Evolutionary conservation across 2,888 invertebrate species (phyloP).

Genomic region (Adela reaumurella): DNA sequence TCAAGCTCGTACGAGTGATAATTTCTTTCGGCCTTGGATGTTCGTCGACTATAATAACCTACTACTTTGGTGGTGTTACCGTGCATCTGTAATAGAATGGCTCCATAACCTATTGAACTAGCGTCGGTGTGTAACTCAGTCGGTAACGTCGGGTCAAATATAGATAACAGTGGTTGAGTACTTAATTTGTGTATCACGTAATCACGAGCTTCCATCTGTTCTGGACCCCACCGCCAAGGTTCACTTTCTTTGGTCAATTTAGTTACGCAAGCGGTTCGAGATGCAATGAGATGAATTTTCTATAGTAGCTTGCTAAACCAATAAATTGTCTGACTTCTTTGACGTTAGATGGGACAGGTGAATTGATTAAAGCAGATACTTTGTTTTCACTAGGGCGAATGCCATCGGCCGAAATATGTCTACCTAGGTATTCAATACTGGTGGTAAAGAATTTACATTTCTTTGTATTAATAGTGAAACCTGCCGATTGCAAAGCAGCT

Average conservation of each 20-base stretch:
- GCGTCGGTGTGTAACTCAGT: constrained; percentile 12
- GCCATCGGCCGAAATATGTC: constrained; percentile 11
- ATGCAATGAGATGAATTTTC: too few relatives aligned
- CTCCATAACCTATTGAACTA: constrained; percentile 5
- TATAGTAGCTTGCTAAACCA: too few relatives aligned
- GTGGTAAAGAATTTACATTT: constrained; percentile 13
- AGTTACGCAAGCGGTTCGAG: too few relatives aligned
- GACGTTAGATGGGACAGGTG: constrained; percentile 6
- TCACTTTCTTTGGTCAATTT: constrained; percentile 1
- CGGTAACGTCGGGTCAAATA: constrained; percentile 9
- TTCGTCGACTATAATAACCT: constrained; percentile 7
- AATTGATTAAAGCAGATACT: constrained; percentile 10
- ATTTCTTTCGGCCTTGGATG: constrained; percentile 5
- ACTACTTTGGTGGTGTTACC: background rate
- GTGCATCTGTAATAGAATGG: constrained; percentile 8
- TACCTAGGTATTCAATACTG: constrained; percentile 13
- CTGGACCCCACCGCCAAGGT: constrained; percentile 7
- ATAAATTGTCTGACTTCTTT: too few relatives aligned
- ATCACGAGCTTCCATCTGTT: constrained; percentile 5
- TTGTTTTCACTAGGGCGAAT: constrained; percentile 14
- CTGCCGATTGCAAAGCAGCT: constrained; percentile 5
- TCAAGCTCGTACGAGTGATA: constrained; percentile 10
- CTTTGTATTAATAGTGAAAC: constrained; percentile 10
- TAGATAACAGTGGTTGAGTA: constrained; percentile 7
- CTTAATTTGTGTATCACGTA: constrained; percentile 7